Base-by-base conservation (phyloP, 1,140 invertebrate genomes). In the Drosophila sp. region DNA sequence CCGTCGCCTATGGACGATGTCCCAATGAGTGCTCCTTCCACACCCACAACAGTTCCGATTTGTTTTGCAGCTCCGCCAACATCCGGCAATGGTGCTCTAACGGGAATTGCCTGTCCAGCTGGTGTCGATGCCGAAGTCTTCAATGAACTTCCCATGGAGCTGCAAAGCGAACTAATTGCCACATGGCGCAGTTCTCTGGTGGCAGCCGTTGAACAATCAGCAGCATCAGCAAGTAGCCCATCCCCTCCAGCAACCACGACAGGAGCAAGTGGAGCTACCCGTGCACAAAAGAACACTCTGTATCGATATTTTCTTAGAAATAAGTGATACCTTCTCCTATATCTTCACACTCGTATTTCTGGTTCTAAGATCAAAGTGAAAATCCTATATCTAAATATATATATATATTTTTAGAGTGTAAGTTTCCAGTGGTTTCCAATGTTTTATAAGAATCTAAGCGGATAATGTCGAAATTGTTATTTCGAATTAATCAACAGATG, bases 271-370 rank as follows among this genome's bases (percentile, higher is more conserved):
- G 63, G 72, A 23, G 40, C 76, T 8, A 92, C 92, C 38, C 61
- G 91, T 70, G 80, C 91, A 27, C 92, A 93, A 70, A 94, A 93
- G 87, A 93, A 94, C 93, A 93, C 92, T 7, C 73, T 93, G 66
- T 93, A 94, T 89, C 93, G 94, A 92, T 95, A 95, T 93, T 94
- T 95, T 91, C 92, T 95, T 85, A 93, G 94, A 81, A 93, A 94
- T 84, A 94, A 94, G 93, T 94, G 79, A 91, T 79, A 60, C 63
- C 60, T 57, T 67, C 17, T 62, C 40, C 32, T 29, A 38, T 27
- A 40, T 47, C 66, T 66, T 69, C n/a, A 38, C 61, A 72, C 62
- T 60, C 30, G 65, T 38, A 30, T 64, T 54, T 50, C 33, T 68
- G 63, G n/a, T 25, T 67, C 11, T 78, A 71, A 67, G 62, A 44